phyloP scores from a whole-genome alignment of 2,113 vertebrate genomes.

The Pachypanchax playfairii region DNA sequence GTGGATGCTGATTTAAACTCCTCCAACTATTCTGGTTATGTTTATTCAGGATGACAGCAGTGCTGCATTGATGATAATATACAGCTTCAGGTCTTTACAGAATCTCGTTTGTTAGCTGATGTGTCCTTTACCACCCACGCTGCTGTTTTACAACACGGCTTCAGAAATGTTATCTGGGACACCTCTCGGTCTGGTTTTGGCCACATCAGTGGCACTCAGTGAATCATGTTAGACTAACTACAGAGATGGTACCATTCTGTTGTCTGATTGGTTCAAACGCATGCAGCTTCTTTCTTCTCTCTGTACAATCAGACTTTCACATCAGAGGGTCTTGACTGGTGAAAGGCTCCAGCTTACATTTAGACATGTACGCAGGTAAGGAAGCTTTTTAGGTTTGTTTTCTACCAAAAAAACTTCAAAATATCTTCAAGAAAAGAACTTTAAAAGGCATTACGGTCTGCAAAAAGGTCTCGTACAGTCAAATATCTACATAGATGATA shows the following conservation, averaged over 20 bases:
- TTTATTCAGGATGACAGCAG: constrained; percentile 1
- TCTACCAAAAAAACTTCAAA: no score
- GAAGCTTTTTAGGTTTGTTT: neutral
- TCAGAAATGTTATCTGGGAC: constrained; percentile 12
- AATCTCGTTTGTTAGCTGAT: neutral
- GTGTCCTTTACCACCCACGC: neutral
- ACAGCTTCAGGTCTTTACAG: neutral
- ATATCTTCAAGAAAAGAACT: no score
- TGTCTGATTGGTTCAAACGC: constrained; percentile 27
- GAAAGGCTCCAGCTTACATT: neutral
- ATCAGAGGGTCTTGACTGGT: neutral
- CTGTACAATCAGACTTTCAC: neutral
- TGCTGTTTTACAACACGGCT: neutral
- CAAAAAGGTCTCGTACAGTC: no score
- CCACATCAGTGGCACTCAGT: constrained; percentile 47
- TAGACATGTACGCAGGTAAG: constrained; percentile 26
- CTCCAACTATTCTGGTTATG: constrained; percentile 14
- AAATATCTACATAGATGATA: no score
- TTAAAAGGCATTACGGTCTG: neutral
- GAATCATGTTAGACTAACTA: neutral
- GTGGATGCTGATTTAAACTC: neutral
- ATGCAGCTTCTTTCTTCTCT: neutral
- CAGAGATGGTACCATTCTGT: constrained; percentile 25
- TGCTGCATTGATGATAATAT: constrained; percentile 10
- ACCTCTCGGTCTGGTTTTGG: constrained; percentile 12